Evolutionary conservation across 2,113 vertebrate species (phyloP).

Genomic region (Mungos mungo): DNA sequence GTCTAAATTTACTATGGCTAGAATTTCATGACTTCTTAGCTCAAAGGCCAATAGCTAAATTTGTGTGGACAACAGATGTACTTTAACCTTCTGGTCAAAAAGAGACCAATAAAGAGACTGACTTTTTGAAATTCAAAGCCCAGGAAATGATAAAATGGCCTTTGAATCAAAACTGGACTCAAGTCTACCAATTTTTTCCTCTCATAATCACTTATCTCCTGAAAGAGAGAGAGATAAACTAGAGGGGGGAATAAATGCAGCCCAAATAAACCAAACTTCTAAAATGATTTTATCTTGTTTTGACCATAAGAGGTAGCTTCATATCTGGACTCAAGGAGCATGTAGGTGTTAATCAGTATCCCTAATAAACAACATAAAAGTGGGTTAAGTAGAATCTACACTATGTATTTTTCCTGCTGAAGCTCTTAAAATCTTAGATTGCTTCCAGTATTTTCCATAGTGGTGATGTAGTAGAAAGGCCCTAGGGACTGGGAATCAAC

Average conservation of each 20-base stretch:
- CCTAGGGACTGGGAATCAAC: accelerated
- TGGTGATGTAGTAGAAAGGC: not conserved
- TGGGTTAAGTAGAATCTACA: not conserved
- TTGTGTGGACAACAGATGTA: conserved; percentile 68
- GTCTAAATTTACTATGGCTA: conserved; percentile 72
- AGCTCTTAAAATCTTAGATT: not conserved
- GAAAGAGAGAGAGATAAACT: not conserved
- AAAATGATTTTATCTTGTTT: not conserved
- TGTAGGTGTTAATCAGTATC: not conserved
- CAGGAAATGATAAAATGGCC: conserved; percentile 61
- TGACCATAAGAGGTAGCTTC: not conserved
- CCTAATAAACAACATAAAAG: not conserved
- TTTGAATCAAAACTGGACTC: conserved; percentile 45
- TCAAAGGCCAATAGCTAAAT: conserved; percentile 63
- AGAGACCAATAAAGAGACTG: conserved; percentile 66
- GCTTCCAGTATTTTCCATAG: not conserved
- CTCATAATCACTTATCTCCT: conserved; percentile 35
- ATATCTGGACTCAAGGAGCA: not conserved
- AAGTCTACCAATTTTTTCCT: not conserved
- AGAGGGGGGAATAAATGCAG: not conserved
- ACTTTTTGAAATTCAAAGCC: conserved; percentile 68
- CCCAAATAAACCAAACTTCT: not conserved
- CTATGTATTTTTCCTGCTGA: not conserved
- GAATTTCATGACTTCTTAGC: conserved; percentile 66
- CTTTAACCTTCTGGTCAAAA: conserved; percentile 63